Conservation (phyloP, 2,797 vertebrate genomes). For the Melanotaenia pygmaea region DNA sequence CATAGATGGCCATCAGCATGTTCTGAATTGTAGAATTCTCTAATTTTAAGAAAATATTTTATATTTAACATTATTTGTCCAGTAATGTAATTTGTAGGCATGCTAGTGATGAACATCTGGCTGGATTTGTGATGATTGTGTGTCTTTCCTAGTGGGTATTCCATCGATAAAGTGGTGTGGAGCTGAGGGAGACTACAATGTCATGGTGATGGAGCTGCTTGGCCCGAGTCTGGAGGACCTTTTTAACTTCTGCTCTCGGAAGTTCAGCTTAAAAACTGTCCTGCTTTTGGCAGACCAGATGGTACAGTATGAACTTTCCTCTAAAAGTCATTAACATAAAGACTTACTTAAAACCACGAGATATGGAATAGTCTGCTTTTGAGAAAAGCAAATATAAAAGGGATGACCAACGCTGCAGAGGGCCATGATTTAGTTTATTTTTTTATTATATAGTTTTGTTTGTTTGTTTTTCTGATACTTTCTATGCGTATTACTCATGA, state of each 20-base stretch:
- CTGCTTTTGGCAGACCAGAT: slow-evolving; percentile 97
- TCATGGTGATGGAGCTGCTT: slow-evolving; percentile 98
- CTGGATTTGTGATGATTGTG: slow-evolving; percentile 12
- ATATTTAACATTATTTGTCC: background rate
- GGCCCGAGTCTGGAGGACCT: slow-evolving; percentile 97
- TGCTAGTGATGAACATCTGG: background rate
- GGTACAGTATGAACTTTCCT: slow-evolving; percentile 76
- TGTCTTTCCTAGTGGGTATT: slow-evolving; percentile 88
- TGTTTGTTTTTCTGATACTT: too few species aligned
- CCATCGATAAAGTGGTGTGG: slow-evolving; percentile 98
- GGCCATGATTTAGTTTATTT: background rate
- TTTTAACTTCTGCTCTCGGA: slow-evolving; percentile 97
- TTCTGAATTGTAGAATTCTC: background rate
- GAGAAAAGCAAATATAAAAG: background rate
- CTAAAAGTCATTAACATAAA: background rate
- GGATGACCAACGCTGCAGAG: slow-evolving; percentile 1
- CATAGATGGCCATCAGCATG: background rate
- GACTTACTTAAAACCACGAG: background rate
- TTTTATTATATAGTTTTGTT: too few species aligned
- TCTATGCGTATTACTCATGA: background rate
- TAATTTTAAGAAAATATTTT: background rate
- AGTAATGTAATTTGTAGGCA: background rate
- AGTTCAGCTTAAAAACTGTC: slow-evolving; percentile 98
- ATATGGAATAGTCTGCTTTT: background rate
- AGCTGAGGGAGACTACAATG: slow-evolving; percentile 97